phyloP scores from a whole-genome alignment of 2,888 invertebrate species.

The Xylocampa areola region DNA sequence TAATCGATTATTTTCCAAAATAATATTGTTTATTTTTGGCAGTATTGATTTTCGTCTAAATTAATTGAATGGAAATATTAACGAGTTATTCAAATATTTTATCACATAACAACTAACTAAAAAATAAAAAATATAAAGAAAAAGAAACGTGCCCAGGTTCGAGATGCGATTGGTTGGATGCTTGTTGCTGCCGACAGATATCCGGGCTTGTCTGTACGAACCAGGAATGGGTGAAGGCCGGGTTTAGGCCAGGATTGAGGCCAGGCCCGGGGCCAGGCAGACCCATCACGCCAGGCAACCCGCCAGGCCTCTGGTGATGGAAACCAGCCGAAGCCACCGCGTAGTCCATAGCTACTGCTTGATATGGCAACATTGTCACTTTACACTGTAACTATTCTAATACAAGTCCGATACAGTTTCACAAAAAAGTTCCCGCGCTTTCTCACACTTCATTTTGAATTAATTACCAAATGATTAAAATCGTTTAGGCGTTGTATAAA shows the following conservation, averaged over 20 bases:
- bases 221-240: slow-evolving; percentile 98
- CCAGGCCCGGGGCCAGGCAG: slow-evolving; percentile 87
- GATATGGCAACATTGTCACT: slow-evolving; percentile 94
- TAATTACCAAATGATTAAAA: slow-evolving; percentile 58
- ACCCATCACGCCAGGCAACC: slow-evolving; percentile 89
- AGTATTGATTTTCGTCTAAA: not conserved
- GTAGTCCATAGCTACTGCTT: slow-evolving; percentile 96
- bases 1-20: not conserved
- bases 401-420: slow-evolving; percentile 67
- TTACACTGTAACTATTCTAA: slow-evolving; percentile 60
- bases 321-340: slow-evolving; percentile 90
- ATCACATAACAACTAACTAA: slow-evolving; percentile 69
- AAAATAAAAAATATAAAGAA: slow-evolving; percentile 87
- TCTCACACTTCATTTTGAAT: slow-evolving; percentile 70
- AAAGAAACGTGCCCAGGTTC: slow-evolving; percentile 97
- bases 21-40: not conserved
- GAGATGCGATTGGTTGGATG: slow-evolving; percentile 93
- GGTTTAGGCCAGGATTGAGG: slow-evolving; percentile 88
- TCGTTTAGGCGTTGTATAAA: slow-evolving; percentile 51
- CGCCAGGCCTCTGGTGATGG: slow-evolving; percentile 87
- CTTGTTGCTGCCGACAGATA: slow-evolving; percentile 96
- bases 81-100: slow-evolving; percentile 59
- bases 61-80: slow-evolving; percentile 29
- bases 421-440: slow-evolving; percentile 69
- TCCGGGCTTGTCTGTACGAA: slow-evolving; percentile 97